Base-by-base conservation (phyloP, 1,140 invertebrate genomes). In the Scaptomyza pallida region DNA sequence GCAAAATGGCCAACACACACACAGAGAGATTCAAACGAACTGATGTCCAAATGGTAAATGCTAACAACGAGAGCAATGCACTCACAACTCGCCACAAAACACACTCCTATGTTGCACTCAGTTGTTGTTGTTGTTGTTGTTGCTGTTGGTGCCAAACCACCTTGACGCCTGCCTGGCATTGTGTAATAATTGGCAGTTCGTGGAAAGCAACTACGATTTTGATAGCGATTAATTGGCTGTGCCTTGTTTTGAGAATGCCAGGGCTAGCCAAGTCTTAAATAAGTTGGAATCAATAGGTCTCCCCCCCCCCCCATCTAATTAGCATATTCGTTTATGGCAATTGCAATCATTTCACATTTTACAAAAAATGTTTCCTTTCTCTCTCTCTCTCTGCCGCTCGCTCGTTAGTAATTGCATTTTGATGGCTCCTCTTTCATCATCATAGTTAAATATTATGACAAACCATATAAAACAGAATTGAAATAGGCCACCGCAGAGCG, bases 181-280 rank as follows among this genome's bases (percentile, higher is more conserved):
- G 80, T 86, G 82, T 86, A 86, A 88, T 85, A 85, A 85, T 85
- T 85, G 81, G 77, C 81, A 86, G 82, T 85, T 85, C 81, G 70
- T 85, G 81, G 81, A 85, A 85, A 56, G 78, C 70, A 60, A 26
- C n/a, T n/a, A n/a, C 19, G 81, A 85, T 81, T 86, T 78, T 72
- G 77, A 81, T 60, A 55, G 59, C 77, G 72, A 86, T 86, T 85
- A 85, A 85, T 85, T 85, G 80, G 81, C 75, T 76, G n/a, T n/a
- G 56, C 63, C 61, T 67, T 57, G 47, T 43, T 55, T 56, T 1
- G 0, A 63, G 62, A 72, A 75, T 65, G 44, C 56, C 56, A 35
- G 41, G n/a, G n/a, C n/a, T n/a, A n/a, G n/a, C n/a, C n/a, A n/a
- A n/a, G n/a, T n/a, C 41, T 37, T 55, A 48, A 16, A 50, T 54